Evolutionary conservation across 2,888 invertebrate genomes (phyloP), one percentile per base, ranked within the genome.

Genomic region (Esperia sulphurella): DNA sequence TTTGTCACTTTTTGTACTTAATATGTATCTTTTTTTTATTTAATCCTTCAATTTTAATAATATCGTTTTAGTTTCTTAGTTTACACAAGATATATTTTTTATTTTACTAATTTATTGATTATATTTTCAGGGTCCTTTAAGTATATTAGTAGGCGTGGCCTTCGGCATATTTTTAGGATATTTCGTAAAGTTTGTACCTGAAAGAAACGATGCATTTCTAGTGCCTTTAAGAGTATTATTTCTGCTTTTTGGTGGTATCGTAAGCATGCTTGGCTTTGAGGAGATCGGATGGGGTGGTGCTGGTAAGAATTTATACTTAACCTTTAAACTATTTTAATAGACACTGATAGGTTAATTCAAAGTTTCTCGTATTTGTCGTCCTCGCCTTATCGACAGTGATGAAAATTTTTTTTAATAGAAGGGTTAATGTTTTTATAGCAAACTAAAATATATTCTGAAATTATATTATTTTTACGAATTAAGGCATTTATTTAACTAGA

Each of bases 221-320:
- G 93, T 94, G 35, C 94, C 94, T 0, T 63, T 95, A 56, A 84
- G 96, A 55, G 92, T 95, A 10, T 72, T 95, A 53, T 85, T 96
- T 80, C 82, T 97, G 45, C 90, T 96, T 52, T 90, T 92, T 0
- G 94, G 95, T 9, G 95, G 96, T 7, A 76, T 96, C 54, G 83
- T 95, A 48, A 93, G 94, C 0, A 93, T 96, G 44, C 94, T 96
- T 70, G 96, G 96, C 13, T 95, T 95, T 65, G 94, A 94, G 56
- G 82, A 91, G 43, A 87, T 95, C 50, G 94, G 92, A 1, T 91
- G 79, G 55, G 89, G 87, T 55, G 90, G 90, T 0, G 88, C 87
- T 41, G 90, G 70, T 70, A 49, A 54, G 55, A 50, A 30, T 14
- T 21, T 21, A 21, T 21, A 21, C 21, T 21, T 21, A 21, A 21